phyloP scores from a whole-genome alignment of 1,140 invertebrate species.

The Amyelois transitella region DNA sequence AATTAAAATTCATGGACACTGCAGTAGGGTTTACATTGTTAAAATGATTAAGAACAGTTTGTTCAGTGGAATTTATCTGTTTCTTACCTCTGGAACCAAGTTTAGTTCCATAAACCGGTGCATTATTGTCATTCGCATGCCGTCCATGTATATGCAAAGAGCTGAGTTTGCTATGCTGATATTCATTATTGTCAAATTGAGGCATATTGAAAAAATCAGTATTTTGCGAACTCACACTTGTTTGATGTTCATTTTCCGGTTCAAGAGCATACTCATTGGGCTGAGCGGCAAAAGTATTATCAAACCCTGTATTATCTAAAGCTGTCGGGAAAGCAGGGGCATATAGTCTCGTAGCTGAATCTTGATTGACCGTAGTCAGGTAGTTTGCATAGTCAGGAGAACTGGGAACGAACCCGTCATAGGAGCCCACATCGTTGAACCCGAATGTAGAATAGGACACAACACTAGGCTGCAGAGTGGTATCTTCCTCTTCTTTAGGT shows the following conservation, averaged over 20 bases:
- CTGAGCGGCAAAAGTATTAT: constrained; percentile 27
- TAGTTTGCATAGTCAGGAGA: constrained; percentile 54
- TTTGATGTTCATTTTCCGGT: constrained; percentile 21
- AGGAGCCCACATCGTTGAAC: constrained; percentile 56
- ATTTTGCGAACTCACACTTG: constrained; percentile 28
- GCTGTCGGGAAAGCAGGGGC: constrained; percentile 59
- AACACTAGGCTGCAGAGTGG: constrained; percentile 49
- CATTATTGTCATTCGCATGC: constrained; percentile 27
- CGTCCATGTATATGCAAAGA: constrained; percentile 12
- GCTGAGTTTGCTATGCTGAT: constrained; percentile 24
- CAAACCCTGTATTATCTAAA: constrained; percentile 36
- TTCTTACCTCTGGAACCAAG: constrained; percentile 42
- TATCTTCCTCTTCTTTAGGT: constrained; percentile 33
- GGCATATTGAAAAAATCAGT: constrained; percentile 36
- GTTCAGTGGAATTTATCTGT: constrained; percentile 31
- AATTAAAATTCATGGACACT: constrained; percentile 16
- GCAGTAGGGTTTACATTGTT: constrained; percentile 14
- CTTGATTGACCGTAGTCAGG: constrained; percentile 35
- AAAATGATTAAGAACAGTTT: constrained; percentile 18
- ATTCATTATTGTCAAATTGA: constrained; percentile 23
- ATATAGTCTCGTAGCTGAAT: constrained; percentile 48
- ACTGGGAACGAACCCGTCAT: constrained; percentile 56
- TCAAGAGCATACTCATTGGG: constrained; percentile 22
- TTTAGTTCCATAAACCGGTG: constrained; percentile 56
- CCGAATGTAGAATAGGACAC: constrained; percentile 61